Percentiles rank a stretch among this genome's conserved stretches.
Evolutionary conservation across 2,113 vertebrate species (phyloP).

Genomic region (Mobula hypostoma): DNA sequence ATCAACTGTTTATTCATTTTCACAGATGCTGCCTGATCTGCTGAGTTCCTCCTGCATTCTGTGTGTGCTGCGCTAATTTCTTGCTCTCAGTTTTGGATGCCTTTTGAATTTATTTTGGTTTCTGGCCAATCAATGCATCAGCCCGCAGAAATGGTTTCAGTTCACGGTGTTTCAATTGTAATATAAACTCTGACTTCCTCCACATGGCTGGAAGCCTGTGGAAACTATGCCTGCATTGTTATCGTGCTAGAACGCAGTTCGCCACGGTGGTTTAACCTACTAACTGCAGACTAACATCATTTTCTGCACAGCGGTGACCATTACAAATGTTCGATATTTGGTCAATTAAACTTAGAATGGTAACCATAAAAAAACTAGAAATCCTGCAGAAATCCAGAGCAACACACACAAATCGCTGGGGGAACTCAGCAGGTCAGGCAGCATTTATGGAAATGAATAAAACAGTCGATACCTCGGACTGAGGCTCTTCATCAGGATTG

Average conservation of each 20-base stretch:
- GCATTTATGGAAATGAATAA: too few species aligned
- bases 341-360: neutral
- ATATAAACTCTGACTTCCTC: slow-evolving; percentile 9
- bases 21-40: too few species aligned
- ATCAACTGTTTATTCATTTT: too few species aligned
- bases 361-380: too few species aligned
- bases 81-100: slow-evolving; percentile 14
- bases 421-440: too few species aligned
- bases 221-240: neutral
- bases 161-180: slow-evolving; percentile 8
- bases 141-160: neutral
- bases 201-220: neutral
- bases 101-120: slow-evolving; percentile 21
- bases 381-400: too few species aligned
- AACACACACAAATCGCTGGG: too few species aligned
- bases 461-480: too few species aligned
- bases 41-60: too few species aligned
- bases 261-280: neutral
- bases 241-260: neutral
- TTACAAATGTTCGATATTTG: neutral
- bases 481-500: too few species aligned
- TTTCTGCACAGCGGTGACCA: neutral
- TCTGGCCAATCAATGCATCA: slow-evolving; percentile 1
- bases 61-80: too few species aligned
- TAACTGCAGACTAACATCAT: neutral